Base-by-base conservation (phyloP, 2,888 invertebrate genomes). In the Orthosia cruda region DNA sequence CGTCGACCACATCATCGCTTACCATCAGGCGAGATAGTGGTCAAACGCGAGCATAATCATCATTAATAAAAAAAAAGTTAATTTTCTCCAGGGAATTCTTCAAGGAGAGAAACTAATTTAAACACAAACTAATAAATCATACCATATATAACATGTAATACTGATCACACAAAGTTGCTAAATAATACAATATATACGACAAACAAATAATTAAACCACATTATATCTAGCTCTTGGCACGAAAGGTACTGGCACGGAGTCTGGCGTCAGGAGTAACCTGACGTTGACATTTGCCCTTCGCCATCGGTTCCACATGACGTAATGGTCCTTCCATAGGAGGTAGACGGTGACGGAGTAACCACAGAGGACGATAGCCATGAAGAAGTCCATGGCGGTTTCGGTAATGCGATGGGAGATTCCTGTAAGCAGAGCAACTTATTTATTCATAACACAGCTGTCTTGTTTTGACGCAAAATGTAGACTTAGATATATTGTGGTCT, bases 271-370 rank as follows among this genome's bases (percentile, higher is more conserved):
- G 23, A 97, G 91, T 20, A 98, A 92, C 63, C 97, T 95, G 59
- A 98, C 97, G 89, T 98, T 97, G 26, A 98, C 97, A 54, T 97
- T 97, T 67, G 97, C 97, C 52, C 97, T 96, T 93, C 98, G 97
- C 98, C 98, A 98, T 59, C 97, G 95, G 89, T 97, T 98, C 98
- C 98, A 98, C 87, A 97, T 97, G 20, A 97, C 95, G 86, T 97
- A 96, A 86, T 98, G 98, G 87, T 98, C 98, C 91, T 97, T 97
- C 92, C 97, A 96, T 13, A 98, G 94, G 45, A 98, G 92, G 90
- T 97, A 98, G 9, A 98, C 96, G 0, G 97, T 97, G 23, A 97
- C 96, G 0, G 97, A 91, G 89, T 98, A 98, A 0, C 98, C 98
- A 71, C 97, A 94, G 9, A 97, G 91, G 7, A 98, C 97, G 78